These are phyloP conservation scores for Circaetus cinerascens DNA, from an alignment of 2,113 vertebrate genomes.

Conservation along the genomic window DNA sequence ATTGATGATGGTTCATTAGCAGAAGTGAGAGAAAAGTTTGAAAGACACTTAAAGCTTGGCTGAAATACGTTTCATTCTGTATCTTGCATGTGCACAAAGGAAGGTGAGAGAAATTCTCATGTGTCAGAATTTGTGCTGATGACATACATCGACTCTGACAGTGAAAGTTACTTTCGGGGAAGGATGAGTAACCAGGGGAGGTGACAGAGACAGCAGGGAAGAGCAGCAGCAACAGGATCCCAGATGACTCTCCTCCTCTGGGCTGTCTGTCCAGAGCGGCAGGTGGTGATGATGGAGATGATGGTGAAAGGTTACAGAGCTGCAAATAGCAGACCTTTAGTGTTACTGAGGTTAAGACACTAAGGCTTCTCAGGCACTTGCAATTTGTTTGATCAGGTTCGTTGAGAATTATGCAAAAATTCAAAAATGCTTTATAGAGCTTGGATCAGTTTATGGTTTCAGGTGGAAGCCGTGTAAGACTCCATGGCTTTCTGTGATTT, in stretches of 20 bases:
- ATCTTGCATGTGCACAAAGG: not conserved
- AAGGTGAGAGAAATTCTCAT: not conserved
- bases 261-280: not conserved
- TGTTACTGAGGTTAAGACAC: not conserved
- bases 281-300: not conserved
- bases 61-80: not conserved
- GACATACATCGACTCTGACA: not conserved
- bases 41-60: not conserved
- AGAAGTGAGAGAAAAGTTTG: not conserved
- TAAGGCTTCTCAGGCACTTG: not conserved
- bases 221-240: not conserved
- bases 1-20: not conserved
- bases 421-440: not conserved
- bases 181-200: not conserved
- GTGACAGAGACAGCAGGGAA: not conserved
- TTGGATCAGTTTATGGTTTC: not conserved
- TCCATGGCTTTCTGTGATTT: not conserved
- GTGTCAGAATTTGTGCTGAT: not conserved
- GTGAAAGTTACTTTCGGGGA: not conserved
- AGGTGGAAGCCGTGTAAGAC: not conserved
- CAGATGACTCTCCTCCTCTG: not conserved
- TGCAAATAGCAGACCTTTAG: not conserved
- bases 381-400: not conserved
- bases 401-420: not conserved
- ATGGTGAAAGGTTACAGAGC: not conserved